These are phyloP conservation scores for Allenopithecus nigroviridis DNA, from an alignment of 2,797 vertebrate genomes.

Conservation along the genomic window DNA sequence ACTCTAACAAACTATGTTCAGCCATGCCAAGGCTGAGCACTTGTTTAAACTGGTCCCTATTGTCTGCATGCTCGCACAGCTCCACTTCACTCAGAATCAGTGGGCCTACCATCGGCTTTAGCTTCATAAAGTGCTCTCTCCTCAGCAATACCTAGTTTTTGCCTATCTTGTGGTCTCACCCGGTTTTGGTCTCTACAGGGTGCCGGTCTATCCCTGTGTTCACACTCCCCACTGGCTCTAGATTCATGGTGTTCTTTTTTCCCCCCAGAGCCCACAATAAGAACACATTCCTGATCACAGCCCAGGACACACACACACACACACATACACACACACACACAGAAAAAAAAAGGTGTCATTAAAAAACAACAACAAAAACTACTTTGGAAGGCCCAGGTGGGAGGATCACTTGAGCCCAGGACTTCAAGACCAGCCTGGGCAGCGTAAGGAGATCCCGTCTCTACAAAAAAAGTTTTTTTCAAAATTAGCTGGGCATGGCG, in stretches of 20 bases:
- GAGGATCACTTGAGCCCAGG: background rate
- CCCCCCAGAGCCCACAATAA: background rate
- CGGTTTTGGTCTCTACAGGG: background rate
- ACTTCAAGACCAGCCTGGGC: background rate
- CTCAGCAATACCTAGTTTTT: background rate
- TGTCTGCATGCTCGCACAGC: background rate
- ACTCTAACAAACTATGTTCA: constrained; percentile 21
- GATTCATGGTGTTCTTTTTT: background rate
- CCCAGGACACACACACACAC: background rate
- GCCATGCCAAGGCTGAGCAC: background rate
- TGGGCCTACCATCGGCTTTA: accelerated
- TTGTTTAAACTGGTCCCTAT: background rate
- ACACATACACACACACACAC: background rate
- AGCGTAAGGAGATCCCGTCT: background rate
- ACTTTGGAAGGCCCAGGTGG: background rate
- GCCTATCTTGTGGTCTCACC: background rate
- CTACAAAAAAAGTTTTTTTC: background rate
- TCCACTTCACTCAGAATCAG: background rate
- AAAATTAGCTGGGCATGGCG: background rate
- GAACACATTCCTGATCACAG: background rate
- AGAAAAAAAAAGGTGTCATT: background rate
- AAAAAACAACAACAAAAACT: background rate
- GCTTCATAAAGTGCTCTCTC: background rate
- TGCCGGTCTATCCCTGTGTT: background rate
- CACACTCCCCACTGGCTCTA: background rate